These are phyloP conservation scores for Siniperca knerii DNA, from an alignment of 2,113 vertebrate species.

Conservation along the genomic window DNA sequence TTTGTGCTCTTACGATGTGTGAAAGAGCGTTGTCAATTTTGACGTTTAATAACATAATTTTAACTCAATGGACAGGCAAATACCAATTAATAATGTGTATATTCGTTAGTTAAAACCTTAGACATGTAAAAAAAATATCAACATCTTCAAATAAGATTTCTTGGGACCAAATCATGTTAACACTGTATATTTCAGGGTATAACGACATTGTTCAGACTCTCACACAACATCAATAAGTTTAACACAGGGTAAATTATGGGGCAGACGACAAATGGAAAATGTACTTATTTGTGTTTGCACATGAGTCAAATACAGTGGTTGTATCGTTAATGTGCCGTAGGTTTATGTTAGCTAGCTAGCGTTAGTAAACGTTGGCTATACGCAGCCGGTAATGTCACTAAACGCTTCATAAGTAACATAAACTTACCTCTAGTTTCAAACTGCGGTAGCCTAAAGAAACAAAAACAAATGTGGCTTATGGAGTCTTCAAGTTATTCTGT, in stretches of 20 bases:
- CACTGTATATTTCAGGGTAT: not conserved
- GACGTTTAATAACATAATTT: not conserved
- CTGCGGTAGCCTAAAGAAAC: not conserved
- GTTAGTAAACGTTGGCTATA: slow-evolving; percentile 36
- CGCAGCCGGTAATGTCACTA: not conserved
- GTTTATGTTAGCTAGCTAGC: slow-evolving; percentile 27
- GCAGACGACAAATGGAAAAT: not conserved
- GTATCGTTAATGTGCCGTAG: not conserved
- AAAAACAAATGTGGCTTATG: not conserved
- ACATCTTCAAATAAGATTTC: not conserved
- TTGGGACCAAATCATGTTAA: not conserved
- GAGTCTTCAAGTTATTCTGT: rapidly evolving
- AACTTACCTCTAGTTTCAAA: slow-evolving; percentile 64
- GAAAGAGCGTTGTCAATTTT: too few relatives aligned
- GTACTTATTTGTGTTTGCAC: too few relatives aligned
- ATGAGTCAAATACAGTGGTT: not conserved
- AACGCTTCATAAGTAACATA: not conserved
- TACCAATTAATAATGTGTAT: not conserved
- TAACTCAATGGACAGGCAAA: not conserved
- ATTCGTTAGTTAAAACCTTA: too few relatives aligned
- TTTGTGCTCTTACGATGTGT: not conserved
- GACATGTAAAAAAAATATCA: not conserved
- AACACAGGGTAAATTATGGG: not conserved
- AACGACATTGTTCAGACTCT: not conserved
- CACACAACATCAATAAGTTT: not conserved